Evolutionary conservation across 2,888 invertebrate genomes (phyloP), one percentile per base, ranked within the genome.

Genomic region (Cheilosia soror): DNA sequence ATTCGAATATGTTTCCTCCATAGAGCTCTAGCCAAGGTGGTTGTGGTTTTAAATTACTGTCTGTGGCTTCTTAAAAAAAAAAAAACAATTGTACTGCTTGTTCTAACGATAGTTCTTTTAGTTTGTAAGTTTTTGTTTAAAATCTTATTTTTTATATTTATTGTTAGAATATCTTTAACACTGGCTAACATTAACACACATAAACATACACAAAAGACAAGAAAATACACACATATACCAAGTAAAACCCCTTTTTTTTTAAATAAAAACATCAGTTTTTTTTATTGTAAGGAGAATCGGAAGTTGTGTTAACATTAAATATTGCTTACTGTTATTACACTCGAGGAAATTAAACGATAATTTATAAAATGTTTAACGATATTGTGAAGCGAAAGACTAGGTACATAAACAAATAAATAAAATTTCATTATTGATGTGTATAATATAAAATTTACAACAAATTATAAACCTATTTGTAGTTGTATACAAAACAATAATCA

Each of bases 31-130:
- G 42, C 37, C 57, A 55, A 57, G 40, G 76, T 75, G 44, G 58
- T 42, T 65, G 37, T 44, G 57, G 15, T 69, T 58, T 37, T 11
- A n/a, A 82, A 72, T 37, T 60, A 63, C 71, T 72, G 76, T 72
- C 47, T 68, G 77, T 58, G 31, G 80, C 85, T 85, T 81, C 20
- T 69, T 42, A 49, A 79, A 58, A 53, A 27, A n/a, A n/a, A n/a
- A 60, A 42, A 51, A 57, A 58, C 49, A 27, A 44, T 72, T 81
- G 60, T 66, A 69, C 37, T 79, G 44, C 44, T 66, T 75, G 66
- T 80, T 80, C 57, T 55, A 81, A 80, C 62, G 63, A 76, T 69
- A 44, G 60, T 71, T 82, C 49, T 20, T 77, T 79, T 80, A 80
- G 62, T 51, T 57, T 31, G 62, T 85, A 85, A 81, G 85, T 66